Percentiles rank a stretch among this genome's conserved stretches.
These are phyloP conservation scores for Drosophila meridionalis DNA, from an alignment of 2,888 invertebrate species.

Conservation along the genomic window DNA sequence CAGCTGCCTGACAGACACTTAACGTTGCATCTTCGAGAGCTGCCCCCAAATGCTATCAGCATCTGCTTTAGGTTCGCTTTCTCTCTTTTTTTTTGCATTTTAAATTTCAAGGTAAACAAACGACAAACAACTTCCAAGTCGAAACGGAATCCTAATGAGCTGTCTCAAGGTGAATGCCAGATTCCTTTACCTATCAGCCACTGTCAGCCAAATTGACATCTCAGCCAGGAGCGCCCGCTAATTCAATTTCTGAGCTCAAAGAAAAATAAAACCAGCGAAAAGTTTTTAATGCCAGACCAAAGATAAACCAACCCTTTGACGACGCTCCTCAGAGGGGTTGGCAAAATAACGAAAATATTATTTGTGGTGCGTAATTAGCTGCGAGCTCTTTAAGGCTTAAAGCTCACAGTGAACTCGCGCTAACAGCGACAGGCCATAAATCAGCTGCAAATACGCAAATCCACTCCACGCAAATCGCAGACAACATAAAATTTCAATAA, in stretches of 20 bases:
- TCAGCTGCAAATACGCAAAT: conserved; percentile 66
- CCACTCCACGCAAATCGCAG: conserved; percentile 68
- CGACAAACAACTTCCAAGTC: conserved; percentile 56
- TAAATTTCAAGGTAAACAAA: conserved; percentile 82
- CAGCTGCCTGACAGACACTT: conserved; percentile 52
- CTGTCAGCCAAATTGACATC: conserved; percentile 64
- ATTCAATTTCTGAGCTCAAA: conserved; percentile 80
- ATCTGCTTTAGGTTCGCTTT: conserved; percentile 14
- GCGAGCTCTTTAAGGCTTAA: conserved; percentile 21
- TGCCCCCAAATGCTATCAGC: conserved; percentile 1
- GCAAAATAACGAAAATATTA: conserved; percentile 64
- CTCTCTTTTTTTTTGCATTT: conserved; percentile 71
- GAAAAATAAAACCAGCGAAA: conserved; percentile 76
- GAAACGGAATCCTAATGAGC: conserved; percentile 78
- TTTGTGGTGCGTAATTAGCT: conserved; percentile 83
- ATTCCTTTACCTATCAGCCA: conserved; percentile 1
- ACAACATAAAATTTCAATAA: conserved; percentile 80
- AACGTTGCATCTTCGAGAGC: conserved; percentile 35
- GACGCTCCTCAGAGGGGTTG: conserved; percentile 1
- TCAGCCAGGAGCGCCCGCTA: conserved; percentile 66
- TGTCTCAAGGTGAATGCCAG: conserved; percentile 65
- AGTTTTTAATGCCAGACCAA: conserved; percentile 71
- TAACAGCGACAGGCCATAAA: conserved; percentile 57
- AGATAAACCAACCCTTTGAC: conserved; percentile 73
- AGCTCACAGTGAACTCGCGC: conserved; percentile 22